Evolutionary conservation across 1,140 invertebrate species (phyloP).

Genomic region (Asbolus verrucosus): DNA sequence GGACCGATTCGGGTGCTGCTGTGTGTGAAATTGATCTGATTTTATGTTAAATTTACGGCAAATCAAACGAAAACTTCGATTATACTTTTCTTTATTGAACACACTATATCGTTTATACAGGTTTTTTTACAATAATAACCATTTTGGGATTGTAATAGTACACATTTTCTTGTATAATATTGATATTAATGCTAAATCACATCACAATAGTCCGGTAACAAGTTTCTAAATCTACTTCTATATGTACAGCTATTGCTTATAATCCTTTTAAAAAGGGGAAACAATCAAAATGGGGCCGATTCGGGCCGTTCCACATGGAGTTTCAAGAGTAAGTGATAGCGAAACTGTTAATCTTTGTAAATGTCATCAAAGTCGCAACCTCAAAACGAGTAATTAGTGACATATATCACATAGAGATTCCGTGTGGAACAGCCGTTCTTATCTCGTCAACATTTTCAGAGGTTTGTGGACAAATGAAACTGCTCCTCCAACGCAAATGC

Average conservation of each 20-base stretch:
- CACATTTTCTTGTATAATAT: constrained; percentile 26
- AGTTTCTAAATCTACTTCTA: constrained; percentile 29
- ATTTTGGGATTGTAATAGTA: not conserved
- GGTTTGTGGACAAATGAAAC: too few species aligned
- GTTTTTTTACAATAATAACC: constrained; percentile 38
- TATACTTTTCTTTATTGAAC: constrained; percentile 46
- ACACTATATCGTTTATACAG: constrained; percentile 50
- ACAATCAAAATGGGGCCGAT: not conserved
- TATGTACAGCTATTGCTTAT: constrained; percentile 46
- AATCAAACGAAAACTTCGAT: constrained; percentile 4
- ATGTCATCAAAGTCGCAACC: too few species aligned
- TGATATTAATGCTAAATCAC: constrained; percentile 58
- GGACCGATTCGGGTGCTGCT: too few species aligned
- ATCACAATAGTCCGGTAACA: constrained; percentile 59
- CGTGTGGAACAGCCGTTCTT: too few species aligned
- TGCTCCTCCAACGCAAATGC: too few species aligned
- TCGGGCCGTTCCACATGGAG: not conserved
- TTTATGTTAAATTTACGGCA: too few species aligned
- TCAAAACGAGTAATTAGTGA: too few species aligned
- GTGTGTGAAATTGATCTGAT: too few species aligned
- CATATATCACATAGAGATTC: too few species aligned
- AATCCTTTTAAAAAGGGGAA: too few species aligned
- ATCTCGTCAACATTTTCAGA: too few species aligned
- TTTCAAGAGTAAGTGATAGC: constrained; percentile 2
- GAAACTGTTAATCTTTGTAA: too few species aligned